Evolutionary conservation across 2,888 invertebrate genomes (phyloP), one percentile per base, ranked within the genome.

Genomic region (Tridacna gigas): DNA sequence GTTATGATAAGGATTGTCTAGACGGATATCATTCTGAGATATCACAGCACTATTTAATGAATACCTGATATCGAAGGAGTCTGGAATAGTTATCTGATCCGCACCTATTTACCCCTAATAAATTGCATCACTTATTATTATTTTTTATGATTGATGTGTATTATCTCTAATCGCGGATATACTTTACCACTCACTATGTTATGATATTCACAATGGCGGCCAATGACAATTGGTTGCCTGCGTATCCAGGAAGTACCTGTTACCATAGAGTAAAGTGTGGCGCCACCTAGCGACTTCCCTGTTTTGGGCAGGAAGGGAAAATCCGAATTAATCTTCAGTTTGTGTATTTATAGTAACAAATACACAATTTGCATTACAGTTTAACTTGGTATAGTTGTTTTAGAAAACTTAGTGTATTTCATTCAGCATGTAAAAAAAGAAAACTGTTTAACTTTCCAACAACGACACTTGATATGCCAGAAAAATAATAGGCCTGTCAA

Each of bases 271-370:
- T 67, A 60, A 18, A 48, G 13, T 26, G 48, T 11, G 78, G 83
- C 84, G 84, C 83, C 83, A 80, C 80, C 84, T 83, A 67, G 66
- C 76, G 77, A 79, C 82, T 83, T 85, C 83, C 88, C 88, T 88
- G 81, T 83, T 86, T 85, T 86, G 88, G 88, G 82, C 84, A 86
- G 79, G 79, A 77, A 79, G 71, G 47, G 77, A 74, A 75, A 69
- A 25, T 25, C 66, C 66, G 26, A 66, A 71, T 74, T 51, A 66
- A 69, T 47, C 56, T 25, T 47, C 60, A 80, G 76, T 82, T 85
- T 45, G 51, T 26, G 71, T 84, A 84, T 84, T 84, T 66, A 74
- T 84, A 84, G 84, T 74, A 84, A 84, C 84, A 81, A 75, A 78
- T 73, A 84, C 66, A 51, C 45, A 18, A 15, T 75, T 22, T 37